Conservation (phyloP, 2,888 invertebrate species). For the Cartodere bifasciata region DNA sequence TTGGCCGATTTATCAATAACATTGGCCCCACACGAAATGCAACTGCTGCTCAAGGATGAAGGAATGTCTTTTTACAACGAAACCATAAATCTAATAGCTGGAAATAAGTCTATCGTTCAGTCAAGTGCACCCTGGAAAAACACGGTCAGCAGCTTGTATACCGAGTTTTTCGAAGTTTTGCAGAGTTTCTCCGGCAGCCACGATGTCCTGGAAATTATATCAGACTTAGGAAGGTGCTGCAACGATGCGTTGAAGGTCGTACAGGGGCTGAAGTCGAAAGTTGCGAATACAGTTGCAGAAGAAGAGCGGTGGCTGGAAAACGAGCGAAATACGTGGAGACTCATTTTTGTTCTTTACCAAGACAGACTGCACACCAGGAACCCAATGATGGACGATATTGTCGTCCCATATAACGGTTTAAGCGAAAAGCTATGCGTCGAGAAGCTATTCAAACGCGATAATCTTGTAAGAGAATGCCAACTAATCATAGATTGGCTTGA, state of each 20-base stretch:
- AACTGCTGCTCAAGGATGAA: slow-evolving; percentile 15
- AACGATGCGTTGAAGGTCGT: slow-evolving; percentile 31
- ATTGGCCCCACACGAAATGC: slow-evolving; percentile 21
- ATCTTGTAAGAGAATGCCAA: slow-evolving; percentile 54
- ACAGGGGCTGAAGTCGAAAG: slow-evolving; percentile 29
- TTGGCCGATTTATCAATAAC: slow-evolving; percentile 20
- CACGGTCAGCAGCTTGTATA: slow-evolving; percentile 28
- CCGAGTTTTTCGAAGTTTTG: slow-evolving; percentile 32
- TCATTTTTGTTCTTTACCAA: slow-evolving; percentile 68
- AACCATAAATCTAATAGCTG: slow-evolving; percentile 17
- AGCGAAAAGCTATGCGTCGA: slow-evolving; percentile 50
- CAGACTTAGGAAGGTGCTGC: slow-evolving; percentile 32
- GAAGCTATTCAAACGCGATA: slow-evolving; percentile 44
- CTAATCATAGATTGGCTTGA: slow-evolving; percentile 90
- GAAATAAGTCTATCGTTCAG: slow-evolving; percentile 27
- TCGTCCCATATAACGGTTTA: slow-evolving; percentile 28
- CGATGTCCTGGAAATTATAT: slow-evolving; percentile 28
- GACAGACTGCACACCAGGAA: slow-evolving; percentile 42
- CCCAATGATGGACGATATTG: slow-evolving; percentile 19
- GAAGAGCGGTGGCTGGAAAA: slow-evolving; percentile 50
- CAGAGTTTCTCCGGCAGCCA: slow-evolving; percentile 27
- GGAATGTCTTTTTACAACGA: slow-evolving; percentile 14
- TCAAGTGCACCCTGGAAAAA: slow-evolving; percentile 27
- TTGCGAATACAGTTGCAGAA: slow-evolving; percentile 19
- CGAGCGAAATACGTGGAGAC: slow-evolving; percentile 82